Evolutionary conservation across 2,888 invertebrate species (phyloP), one percentile per base, ranked within the genome.

Genomic region (Lutraria lutraria): DNA sequence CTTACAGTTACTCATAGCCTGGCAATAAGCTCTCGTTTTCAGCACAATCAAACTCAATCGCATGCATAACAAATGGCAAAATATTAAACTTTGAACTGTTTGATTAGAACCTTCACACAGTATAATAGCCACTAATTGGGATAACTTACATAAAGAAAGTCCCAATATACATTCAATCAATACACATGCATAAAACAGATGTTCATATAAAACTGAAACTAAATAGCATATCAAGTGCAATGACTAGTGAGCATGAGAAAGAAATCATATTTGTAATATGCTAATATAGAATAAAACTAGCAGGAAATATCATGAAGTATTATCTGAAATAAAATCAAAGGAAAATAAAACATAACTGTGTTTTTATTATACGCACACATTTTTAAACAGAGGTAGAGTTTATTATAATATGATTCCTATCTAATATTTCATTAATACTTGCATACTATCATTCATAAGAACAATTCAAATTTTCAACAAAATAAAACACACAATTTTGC

Each of bases 11-110:
- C 31, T 19, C 76, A 68, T 68, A 76, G 76, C 31, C 76, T 76
- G 13, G 34, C 31, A 76, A 13, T 19, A 76, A 76, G 76, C 76
- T 34, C 76, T 34, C 34, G 31, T 76, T 76, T 63, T 34, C 34
- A 31, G 31, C 76, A 76, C 76, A 76, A 34, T 76, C 76, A 76
- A 83, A 72, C 54, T 76, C 76, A 54, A 76, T 76, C 53, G 76
- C 84, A 84, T 72, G 84, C 84, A 84, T 76, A 76, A 72, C 43
- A 83, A 63, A 82, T 31, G 63, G 34, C 60, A 81, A 81, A 81
- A 81, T 81, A 76, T 76, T 76, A 31, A 76, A 31, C 16, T 76
- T 76, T 8, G 63, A 25, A 21, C 31, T 31, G 34, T 16, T 31
- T 76, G 19, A 76, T 76, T 31, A 34, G 76, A 76, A 76, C 31